Evolutionary conservation across 2,797 vertebrate genomes (phyloP).

Genomic region (Siniperca undulata): DNA sequence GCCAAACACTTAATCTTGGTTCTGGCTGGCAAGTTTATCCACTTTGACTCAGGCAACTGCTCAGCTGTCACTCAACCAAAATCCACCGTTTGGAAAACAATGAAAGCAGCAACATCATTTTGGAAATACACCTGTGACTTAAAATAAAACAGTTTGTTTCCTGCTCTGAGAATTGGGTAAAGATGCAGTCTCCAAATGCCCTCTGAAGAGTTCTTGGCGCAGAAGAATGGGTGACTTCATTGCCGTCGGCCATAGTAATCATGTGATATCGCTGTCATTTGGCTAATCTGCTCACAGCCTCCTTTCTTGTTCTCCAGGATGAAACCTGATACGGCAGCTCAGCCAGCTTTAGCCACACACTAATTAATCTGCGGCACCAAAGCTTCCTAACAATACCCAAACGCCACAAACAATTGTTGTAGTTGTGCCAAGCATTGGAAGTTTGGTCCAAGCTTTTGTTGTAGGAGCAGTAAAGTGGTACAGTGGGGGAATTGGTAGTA

Average conservation of each 20-base stretch:
- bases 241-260: slow-evolving; percentile 35
- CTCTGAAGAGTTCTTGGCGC: slow-evolving; percentile 37
- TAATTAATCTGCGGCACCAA: slow-evolving; percentile 76
- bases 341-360: slow-evolving; percentile 69
- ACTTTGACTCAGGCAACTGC: slow-evolving; percentile 17
- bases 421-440: slow-evolving; percentile 30
- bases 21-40: slow-evolving; percentile 23
- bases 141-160: slow-evolving; percentile 19
- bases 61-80: slow-evolving; percentile 18
- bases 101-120: slow-evolving; percentile 10
- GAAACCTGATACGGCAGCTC: slow-evolving; percentile 75
- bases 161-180: slow-evolving; percentile 2
- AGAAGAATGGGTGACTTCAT: slow-evolving; percentile 48
- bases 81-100: background rate
- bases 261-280: slow-evolving; percentile 66
- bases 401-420: slow-evolving; percentile 47
- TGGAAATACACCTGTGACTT: background rate
- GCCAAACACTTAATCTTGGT: slow-evolving; percentile 38
- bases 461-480: slow-evolving; percentile 14
- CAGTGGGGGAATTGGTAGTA: background rate
- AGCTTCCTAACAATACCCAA: slow-evolving; percentile 70
- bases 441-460: slow-evolving; percentile 30
- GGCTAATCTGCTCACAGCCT: slow-evolving; percentile 69
- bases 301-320: slow-evolving; percentile 63
- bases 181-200: slow-evolving; percentile 13